Conservation (phyloP, 2,888 invertebrate species). For the Anarsia innoxiella region DNA sequence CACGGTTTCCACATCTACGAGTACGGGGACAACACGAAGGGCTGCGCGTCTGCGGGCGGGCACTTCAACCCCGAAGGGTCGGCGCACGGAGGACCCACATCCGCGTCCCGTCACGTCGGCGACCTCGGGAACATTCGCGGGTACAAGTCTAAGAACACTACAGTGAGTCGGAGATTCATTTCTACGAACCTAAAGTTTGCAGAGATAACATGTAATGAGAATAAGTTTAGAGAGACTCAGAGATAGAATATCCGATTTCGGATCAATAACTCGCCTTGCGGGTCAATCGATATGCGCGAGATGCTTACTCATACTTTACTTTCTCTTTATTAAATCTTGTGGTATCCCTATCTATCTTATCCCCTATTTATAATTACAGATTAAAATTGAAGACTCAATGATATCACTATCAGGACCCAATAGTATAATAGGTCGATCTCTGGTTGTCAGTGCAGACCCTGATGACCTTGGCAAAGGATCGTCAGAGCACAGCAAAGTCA, state of each 20-base stretch:
- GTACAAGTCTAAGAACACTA: too few species aligned
- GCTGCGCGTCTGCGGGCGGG: neutral
- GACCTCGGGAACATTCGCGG: constrained; percentile 88
- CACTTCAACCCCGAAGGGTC: neutral
- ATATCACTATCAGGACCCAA: constrained; percentile 76
- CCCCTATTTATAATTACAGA: too few species aligned
- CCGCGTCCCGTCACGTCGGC: constrained; percentile 86
- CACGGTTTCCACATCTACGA: constrained; percentile 92
- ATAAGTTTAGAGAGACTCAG: too few species aligned
- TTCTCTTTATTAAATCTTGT: too few species aligned
- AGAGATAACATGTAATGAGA: too few species aligned
- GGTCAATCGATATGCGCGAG: too few species aligned
- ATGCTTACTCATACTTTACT: too few species aligned
- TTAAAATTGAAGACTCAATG: constrained; percentile 51
- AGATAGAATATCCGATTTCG: too few species aligned
- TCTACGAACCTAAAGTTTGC: too few species aligned
- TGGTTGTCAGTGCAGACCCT: constrained; percentile 93
- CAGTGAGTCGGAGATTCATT: too few species aligned
- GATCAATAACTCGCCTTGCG: too few species aligned
- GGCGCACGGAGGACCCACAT: constrained; percentile 64
- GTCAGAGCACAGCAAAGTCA: constrained; percentile 92
- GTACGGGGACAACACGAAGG: constrained; percentile 92
- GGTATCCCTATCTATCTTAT: too few species aligned
- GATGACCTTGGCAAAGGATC: constrained; percentile 97
- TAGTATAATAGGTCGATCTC: constrained; percentile 88